These are phyloP conservation scores for Eupithecia insigniata DNA, from an alignment of 2,888 invertebrate species.

Conservation along the genomic window DNA sequence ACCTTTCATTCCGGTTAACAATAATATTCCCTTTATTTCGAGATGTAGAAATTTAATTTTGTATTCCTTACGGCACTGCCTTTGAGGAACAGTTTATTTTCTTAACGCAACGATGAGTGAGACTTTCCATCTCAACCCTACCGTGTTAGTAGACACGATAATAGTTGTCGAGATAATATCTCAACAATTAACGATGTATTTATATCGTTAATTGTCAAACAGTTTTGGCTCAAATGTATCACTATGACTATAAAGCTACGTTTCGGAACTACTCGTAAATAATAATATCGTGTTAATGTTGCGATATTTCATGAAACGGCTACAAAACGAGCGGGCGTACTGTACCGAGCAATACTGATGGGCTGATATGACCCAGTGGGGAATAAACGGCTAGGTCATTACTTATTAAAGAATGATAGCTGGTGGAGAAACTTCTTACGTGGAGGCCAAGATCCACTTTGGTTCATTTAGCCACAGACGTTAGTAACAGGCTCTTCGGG, in stretches of 20 bases:
- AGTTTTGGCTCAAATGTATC: not conserved
- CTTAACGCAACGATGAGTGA: not conserved
- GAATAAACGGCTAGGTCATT: not conserved
- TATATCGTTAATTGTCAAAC: not conserved
- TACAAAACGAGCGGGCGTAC: slow-evolving; percentile 6
- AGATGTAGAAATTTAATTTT: too few relatives aligned
- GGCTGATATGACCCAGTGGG: not conserved
- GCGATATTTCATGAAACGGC: slow-evolving; percentile 23
- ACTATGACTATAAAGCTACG: not conserved
- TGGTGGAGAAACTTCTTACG: too few relatives aligned
- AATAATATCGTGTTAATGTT: not conserved
- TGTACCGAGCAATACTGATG: slow-evolving; percentile 12
- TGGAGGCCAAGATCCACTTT: too few relatives aligned
- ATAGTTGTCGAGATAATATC: not conserved
- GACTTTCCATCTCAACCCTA: not conserved
- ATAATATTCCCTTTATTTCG: too few relatives aligned
- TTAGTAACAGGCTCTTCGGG: too few relatives aligned
- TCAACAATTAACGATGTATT: too few relatives aligned
- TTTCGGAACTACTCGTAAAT: not conserved
- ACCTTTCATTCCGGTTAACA: not conserved
- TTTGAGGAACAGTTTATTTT: not conserved
- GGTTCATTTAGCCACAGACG: too few relatives aligned
- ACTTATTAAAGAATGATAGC: too few relatives aligned
- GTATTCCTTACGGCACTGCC: not conserved
- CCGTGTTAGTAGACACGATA: not conserved